Base-by-base conservation (phyloP, 2,888 invertebrate genomes). In the Girardia tigrina region DNA sequence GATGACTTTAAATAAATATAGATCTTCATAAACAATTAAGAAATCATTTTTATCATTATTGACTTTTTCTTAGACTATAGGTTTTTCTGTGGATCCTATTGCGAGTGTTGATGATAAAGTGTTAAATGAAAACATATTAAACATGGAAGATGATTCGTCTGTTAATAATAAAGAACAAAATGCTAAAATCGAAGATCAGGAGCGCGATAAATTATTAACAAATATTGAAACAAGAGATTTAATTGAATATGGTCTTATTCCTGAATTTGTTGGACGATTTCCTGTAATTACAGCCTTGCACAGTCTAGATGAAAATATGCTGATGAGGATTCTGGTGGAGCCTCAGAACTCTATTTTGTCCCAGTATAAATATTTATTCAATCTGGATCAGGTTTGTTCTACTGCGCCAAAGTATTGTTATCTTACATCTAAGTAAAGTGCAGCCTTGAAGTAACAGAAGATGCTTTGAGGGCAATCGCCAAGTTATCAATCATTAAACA, bases 251-350 rank as follows among this genome's bases (percentile, higher is more conserved):
- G 97, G 97, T 81, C 81, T 85, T 81, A 83, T 85, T 73, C 85
- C 85, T 0, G 85, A 85, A 79, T 85, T 85, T 81, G 82, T 85
- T 36, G 85, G 85, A 20, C 79, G 84, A 78, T 95, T 99, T 85
- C 98, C 98, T 12, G 92, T 97, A 74, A 87, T 97, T 78, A 95
- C 95, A 76, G 94, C 97, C 77, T 97, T 98, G 88, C 97, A 98
- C 85, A 92, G 92, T 79, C 88, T 99, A 78, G 90, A 90, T 84
- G 89, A 90, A 82, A 89, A 89, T 76, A 90, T 97, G 88, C 87
- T 99, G 79, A 92, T 97, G 73, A 87, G 92, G 84, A 98, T 99
- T 86, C 87, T 99, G 78, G 95, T 94, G 0, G 95, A 97, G 84
- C 98, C 98, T 0, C 90, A 90, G 82, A 99, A 99, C 84, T 95